Evolutionary conservation across 30 jellyfish, hydroid and myxozoan species (phyloP), one percentile per base, ranked within the genome.

Genomic region (Aurelia aurita): DNA sequence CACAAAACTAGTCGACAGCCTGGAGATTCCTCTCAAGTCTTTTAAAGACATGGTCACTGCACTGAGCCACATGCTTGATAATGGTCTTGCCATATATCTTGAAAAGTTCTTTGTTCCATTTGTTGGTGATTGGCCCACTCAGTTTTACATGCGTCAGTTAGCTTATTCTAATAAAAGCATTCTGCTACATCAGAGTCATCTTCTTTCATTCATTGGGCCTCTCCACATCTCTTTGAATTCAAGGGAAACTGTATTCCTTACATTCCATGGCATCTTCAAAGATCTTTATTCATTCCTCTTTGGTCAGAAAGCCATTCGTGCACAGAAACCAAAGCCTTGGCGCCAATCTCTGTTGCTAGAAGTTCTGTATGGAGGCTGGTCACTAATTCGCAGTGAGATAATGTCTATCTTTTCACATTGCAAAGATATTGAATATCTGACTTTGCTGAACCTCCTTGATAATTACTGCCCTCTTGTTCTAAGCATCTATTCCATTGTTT

Each of bases 81-180:
- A 45, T 78, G 89, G 89, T 69, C 68, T 78, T n/a, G 61, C 80
- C 80, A 14, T 49, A 15, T 78, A 78, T 45, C 80, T 78, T 78
- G 89, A 22, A 23, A 78, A 62, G 26, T 78, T 78, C 80, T 78
- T 78, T 78, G 89, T 63, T 78, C 89, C 89, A 29, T 61, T 78
- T 60, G 71, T 78, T 44, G 89, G 80, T 32, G 89, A 78, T 25
- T 78, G 89, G 89, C 80, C 89, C 8, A 78, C 80, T 43, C 89
- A 78, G 67, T 78, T 78, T 62, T 78, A 61, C 57, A 78, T 78
- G 80, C 80, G 80, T 11, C 89, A 60, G 43, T 16, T 59, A n/a
- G 69, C 59, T 44, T 78, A 45, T 78, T 78, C 72, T 21, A 22
- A 10, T 20, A 2, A 46, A 45, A 63, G 45, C 67, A 57, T 76